Evolutionary conservation across 2,113 vertebrate genomes (phyloP).

Genomic region (Ptyas mucosa): DNA sequence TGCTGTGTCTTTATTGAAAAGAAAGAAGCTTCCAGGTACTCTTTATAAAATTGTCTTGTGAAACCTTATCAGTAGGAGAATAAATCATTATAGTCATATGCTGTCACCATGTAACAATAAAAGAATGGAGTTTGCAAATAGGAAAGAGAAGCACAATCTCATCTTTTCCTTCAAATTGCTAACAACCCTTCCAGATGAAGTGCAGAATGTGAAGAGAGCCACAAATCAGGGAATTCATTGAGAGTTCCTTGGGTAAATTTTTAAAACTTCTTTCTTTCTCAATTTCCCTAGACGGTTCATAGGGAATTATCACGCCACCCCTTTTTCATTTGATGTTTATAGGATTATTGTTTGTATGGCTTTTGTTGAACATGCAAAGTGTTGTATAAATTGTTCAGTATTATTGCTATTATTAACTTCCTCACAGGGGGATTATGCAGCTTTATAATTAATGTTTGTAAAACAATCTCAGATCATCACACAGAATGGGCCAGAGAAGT

Average conservation of each 20-base stretch:
- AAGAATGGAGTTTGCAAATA: too few species aligned
- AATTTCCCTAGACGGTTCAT: neutral
- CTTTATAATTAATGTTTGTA: conserved; percentile 54
- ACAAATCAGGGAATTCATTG: neutral
- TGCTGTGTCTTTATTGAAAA: neutral
- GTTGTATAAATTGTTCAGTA: conserved; percentile 29
- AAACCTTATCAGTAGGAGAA: neutral
- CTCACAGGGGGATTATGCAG: conserved; percentile 42
- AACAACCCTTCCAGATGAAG: neutral
- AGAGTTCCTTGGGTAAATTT: neutral
- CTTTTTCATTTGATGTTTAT: conserved; percentile 9
- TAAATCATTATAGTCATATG: neutral
- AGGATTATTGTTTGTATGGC: conserved; percentile 32
- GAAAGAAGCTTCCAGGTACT: neutral
- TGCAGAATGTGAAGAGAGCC: neutral
- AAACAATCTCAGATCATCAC: conserved; percentile 42
- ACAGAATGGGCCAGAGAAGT: conserved; percentile 35
- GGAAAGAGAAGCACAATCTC: neutral
- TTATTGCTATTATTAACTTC: conserved; percentile 54
- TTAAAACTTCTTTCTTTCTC: neutral
- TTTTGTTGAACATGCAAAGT: conserved; percentile 53
- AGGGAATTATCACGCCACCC: conserved; percentile 3
- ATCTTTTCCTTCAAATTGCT: neutral
- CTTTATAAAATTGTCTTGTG: neutral
- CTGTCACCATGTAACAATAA: neutral